Evolutionary conservation across 1,140 invertebrate species (phyloP).

Genomic region (Pseudomyrmex sp.): DNA sequence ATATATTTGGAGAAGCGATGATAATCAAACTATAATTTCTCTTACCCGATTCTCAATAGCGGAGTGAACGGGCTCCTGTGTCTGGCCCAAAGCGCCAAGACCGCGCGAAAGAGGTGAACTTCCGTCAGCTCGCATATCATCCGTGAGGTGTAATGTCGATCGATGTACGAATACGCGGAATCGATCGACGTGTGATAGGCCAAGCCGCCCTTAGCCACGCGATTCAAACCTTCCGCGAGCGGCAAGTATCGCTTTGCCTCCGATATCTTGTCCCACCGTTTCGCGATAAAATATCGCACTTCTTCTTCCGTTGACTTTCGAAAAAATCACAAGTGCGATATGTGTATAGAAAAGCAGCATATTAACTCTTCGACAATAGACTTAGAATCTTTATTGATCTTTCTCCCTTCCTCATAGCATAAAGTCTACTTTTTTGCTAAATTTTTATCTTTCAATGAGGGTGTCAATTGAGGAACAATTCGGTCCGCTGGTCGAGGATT

Average conservation of each 20-base stretch:
- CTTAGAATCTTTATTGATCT: not conserved
- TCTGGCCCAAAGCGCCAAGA: constrained; percentile 63
- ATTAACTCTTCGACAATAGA: constrained; percentile 8
- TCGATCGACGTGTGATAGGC: constrained; percentile 70
- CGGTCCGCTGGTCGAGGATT: too few relatives aligned
- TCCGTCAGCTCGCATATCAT: constrained; percentile 73
- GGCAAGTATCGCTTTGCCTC: constrained; percentile 62
- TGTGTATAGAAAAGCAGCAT: not conserved
- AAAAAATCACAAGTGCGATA: too few relatives aligned
- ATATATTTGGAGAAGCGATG: too few relatives aligned
- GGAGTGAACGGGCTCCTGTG: constrained; percentile 65
- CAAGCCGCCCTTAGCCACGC: constrained; percentile 58
- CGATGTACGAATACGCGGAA: constrained; percentile 70
- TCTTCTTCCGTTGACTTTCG: constrained; percentile 59
- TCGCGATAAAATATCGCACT: constrained; percentile 64
- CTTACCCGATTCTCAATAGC: constrained; percentile 68
- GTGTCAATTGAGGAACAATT: too few relatives aligned
- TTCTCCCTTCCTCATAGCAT: not conserved
- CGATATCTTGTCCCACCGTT: constrained; percentile 66
- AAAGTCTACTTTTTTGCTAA: not conserved
- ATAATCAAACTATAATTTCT: not conserved
- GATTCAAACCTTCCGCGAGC: constrained; percentile 61
- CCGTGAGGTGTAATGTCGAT: constrained; percentile 54
- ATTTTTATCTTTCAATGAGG: too few relatives aligned
- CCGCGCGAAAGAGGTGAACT: constrained; percentile 62